Base-by-base conservation (phyloP, 2,888 invertebrate species). In the Sminthurinus aureus region DNA sequence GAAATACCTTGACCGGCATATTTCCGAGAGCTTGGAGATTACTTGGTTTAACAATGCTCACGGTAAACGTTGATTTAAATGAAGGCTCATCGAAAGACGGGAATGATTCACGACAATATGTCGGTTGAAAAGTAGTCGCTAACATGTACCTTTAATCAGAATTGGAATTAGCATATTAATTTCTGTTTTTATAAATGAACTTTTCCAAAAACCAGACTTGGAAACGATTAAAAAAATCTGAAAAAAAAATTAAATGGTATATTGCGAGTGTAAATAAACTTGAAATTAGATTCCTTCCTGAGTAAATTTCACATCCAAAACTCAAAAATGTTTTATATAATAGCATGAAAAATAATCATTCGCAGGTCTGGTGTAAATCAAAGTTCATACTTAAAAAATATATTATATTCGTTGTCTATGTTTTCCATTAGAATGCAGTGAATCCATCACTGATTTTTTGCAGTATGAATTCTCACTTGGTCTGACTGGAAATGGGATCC, bases 1-100 rank as follows among this genome's bases (percentile, higher is more conserved):
- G 86, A 86, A 91, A 92, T 92, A 95, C 93, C 89, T 90, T 90
- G 85, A 92, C 92, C 89, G 96, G 94, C 96, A 96, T 98, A 90
- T 97, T 98, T 26, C 96, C 98, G 51, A 96, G 91, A 38, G 95
- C 96, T 83, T 93, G 92, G 89, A 96, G 95, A 13, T 92, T 92
- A 2, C 91, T 91, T 0, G 96, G 96, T 88, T 94, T 94, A 38
- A 95, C 93, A 11, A 98, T 90, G 51, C 94, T 94, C 6, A 97
- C 93, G 24, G 93, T 93, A 91, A 94, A 98, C 83, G 93, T 93
- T 0, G 98, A 96, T 91, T 98, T 98, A 90, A 96, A 94, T 81
- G 94, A 93, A 0, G 96, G 98, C 89, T 98, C 97, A 90, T 98
- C 98, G 90, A 98, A 97, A 90, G 98, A 98, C 0, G 98, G 98